Base-by-base conservation (phyloP, 92 coral and sea anemone species). In the Zoanthus sociatus region DNA sequence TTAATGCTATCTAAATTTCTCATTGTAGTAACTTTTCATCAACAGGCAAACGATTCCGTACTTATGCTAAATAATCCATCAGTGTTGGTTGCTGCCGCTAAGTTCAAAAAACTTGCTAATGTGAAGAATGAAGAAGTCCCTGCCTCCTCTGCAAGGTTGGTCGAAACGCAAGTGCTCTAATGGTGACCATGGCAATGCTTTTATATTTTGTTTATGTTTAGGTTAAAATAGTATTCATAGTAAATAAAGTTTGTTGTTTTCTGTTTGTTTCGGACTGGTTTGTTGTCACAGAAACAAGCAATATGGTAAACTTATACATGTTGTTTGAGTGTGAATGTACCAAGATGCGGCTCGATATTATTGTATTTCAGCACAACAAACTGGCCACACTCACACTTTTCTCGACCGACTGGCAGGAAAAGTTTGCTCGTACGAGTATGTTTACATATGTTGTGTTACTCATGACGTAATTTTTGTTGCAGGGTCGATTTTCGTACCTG, bases 71-170 rank as follows among this genome's bases (percentile, higher is more conserved):
- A 88, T 42, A 95, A 90, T 66, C 93, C 98, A 20, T 81, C 95
- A 3, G 99, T 97, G 37, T 77, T 95, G 10, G 88, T 97, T 6
- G 98, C 98, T 14, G 98, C 99, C 15, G 97, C 98, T 60, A 97
- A 95, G 87, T 97, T 95, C 86, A 92, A 92, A 79, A 89, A 92
- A 32, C 93, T 94, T 13, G 75, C 96, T 54, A 84, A 82, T 63
- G 87, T 75, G 6, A 88, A 90, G 83, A 92, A 72, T 71, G 70
- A 78, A 4, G 70, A 78, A 4, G 73, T 50, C 0, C 73, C 84
- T 18, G 2, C 84, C 37, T 18, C 84, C 5, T 77, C 91, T n/a
- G 60, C 91, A 64, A 90, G 93, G 93, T 90, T 66, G 48, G 56
- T 9, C 31, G 46, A 32, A 5, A 7, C 54, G 0, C 7, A 58